Evolutionary conservation across 2,797 vertebrate genomes (phyloP), one percentile per base, ranked within the genome.

Genomic region (Serranus cabrilla): DNA sequence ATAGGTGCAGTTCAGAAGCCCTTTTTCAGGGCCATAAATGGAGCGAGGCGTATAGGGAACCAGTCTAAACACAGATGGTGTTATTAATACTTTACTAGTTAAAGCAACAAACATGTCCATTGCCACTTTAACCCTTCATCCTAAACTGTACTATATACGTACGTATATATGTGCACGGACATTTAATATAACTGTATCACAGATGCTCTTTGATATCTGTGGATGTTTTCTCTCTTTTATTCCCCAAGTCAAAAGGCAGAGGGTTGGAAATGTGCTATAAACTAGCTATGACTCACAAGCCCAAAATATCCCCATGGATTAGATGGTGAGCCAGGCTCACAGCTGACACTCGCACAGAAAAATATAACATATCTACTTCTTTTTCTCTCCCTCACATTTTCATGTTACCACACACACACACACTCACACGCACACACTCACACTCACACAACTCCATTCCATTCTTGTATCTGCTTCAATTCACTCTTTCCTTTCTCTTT

Each of bases 231-330:
- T 54, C 21, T 8, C 31, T 65, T 66, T 72, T 66, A 78, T 82
- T 79, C 39, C 34, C 14, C 14, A 58, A 60, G 42, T 64, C 47
- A 74, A 85, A 77, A 71, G 52, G 45, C 37, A 43, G 56, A 71
- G 49, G n/a, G 37, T 63, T 66, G 42, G 67, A 73, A 77, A 73
- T 76, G 79, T 81, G 76, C 72, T 78, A 37, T 51, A 57, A 82
- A 82, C 43, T 72, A 86, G 74, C 27, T 20, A 58, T 86, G 88
- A 87, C 45, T 89, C 83, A 86, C 70, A 59, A 37, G 11, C 57
- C 56, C 7, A 72, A 82, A 84, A 87, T 87, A 83, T 61, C 81
- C 45, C 54, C 23, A 12, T n/a, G 62, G 66, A 86, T 78, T 72
- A 64, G 45, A 72, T 62, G 51, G 18, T 10, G 42, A 78, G 57